Percentiles rank a stretch among this genome's conserved stretches.
phyloP scores from a whole-genome alignment of 1,140 invertebrate genomes.

The Magallana gigas region DNA sequence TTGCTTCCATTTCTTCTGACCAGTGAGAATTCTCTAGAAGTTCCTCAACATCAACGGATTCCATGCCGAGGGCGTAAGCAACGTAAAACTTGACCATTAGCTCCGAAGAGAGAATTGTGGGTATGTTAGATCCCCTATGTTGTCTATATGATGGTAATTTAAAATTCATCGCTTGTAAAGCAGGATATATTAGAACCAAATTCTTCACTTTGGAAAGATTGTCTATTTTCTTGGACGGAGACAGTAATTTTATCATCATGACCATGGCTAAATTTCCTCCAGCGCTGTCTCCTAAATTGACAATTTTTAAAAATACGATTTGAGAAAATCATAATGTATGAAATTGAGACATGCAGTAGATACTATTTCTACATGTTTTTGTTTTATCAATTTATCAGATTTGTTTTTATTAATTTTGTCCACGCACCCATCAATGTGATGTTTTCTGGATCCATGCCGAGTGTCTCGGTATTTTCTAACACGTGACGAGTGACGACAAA shows the following conservation, averaged over 20 bases:
- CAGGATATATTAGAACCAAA: background rate
- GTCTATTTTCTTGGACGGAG: background rate
- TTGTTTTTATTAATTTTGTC: no score
- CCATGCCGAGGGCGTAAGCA: background rate
- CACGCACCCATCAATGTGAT: background rate
- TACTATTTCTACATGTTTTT: no score
- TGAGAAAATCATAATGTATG: no score
- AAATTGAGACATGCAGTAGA: no score
- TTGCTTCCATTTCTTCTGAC: background rate
- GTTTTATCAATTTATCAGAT: no score
- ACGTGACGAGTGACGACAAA: background rate
- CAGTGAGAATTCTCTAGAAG: background rate
- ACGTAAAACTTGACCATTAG: conserved; percentile 6
- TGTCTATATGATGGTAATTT: background rate
- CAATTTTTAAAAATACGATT: background rate
- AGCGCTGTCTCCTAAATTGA: background rate
- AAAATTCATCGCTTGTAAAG: conserved; percentile 7
- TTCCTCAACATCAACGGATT: background rate
- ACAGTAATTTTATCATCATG: conserved; percentile 14
- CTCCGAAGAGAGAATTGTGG: background rate
- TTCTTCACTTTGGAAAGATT: background rate
- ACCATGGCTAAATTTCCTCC: conserved; percentile 9
- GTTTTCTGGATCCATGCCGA: background rate
- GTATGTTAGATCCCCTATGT: background rate
- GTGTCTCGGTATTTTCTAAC: background rate